phyloP scores from a whole-genome alignment of 2,888 invertebrate genomes.

The Agonum fuliginosum region DNA sequence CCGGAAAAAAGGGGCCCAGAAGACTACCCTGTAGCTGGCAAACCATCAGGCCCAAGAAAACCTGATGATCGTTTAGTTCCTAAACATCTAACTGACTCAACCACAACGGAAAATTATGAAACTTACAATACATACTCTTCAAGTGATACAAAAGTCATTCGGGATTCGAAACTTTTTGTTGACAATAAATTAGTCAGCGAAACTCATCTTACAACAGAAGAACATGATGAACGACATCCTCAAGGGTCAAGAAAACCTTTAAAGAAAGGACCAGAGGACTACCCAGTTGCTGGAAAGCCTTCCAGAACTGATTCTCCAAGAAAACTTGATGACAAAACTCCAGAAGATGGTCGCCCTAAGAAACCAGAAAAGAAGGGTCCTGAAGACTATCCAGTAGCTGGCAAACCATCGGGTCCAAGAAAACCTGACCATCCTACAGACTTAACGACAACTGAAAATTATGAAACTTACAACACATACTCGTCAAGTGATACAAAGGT shows the following conservation, averaged over 20 bases:
- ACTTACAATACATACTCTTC: constrained; percentile 63
- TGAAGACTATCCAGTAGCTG: constrained; percentile 8
- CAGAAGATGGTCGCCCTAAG: neutral
- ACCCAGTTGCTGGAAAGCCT: neutral
- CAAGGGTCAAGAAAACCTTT: constrained; percentile 67
- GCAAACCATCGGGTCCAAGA: neutral
- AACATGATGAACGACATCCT: neutral
- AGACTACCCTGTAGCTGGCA: constrained; percentile 25
- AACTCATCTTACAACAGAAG: constrained; percentile 64
- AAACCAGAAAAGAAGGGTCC: constrained; percentile 17
- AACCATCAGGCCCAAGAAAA: neutral
- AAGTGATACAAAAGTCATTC: constrained; percentile 66
- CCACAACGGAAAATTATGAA: constrained; percentile 61
- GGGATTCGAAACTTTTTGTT: constrained; percentile 66
- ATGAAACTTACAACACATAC: neutral
- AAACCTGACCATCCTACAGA: neutral
- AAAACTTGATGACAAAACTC: neutral
- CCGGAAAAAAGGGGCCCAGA: constrained; percentile 59
- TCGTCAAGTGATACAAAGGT: neutral
- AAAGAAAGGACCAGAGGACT: constrained; percentile 63
- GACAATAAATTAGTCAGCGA: constrained; percentile 66
- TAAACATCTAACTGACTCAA: constrained; percentile 68
- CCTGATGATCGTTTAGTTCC: neutral
- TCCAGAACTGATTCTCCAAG: constrained; percentile 68
- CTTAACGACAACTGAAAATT: neutral